Evolutionary conservation across 2,797 vertebrate genomes (phyloP).

Genomic region (Brachyalestes nurse): DNA sequence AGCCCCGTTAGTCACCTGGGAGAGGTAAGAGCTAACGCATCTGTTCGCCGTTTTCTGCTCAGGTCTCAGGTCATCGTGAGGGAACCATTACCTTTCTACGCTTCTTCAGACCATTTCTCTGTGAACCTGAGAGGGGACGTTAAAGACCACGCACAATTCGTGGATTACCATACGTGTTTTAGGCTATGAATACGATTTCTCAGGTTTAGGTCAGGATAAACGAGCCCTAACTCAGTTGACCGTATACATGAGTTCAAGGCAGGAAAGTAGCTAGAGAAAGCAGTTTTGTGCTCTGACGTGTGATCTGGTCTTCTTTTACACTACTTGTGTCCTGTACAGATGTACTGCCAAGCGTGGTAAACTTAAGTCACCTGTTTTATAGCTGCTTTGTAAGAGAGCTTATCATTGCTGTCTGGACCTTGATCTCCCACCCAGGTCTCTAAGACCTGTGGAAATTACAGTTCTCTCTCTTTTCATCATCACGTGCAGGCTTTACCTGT

Average conservation of each 20-base stretch:
- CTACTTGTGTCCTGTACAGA: not conserved
- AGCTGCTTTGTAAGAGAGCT: constrained; percentile 50
- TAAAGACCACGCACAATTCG: not conserved
- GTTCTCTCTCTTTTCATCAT: constrained; percentile 58
- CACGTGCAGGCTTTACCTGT: constrained; percentile 53
- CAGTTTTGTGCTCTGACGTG: not conserved
- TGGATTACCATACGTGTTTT: no score
- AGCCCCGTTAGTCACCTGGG: constrained; percentile 17
- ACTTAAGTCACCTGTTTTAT: constrained; percentile 61
- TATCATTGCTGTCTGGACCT: constrained; percentile 76
- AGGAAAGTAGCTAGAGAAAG: not conserved
- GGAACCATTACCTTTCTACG: not conserved
- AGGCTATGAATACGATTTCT: not conserved
- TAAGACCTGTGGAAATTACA: constrained; percentile 56
- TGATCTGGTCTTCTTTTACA: not conserved
- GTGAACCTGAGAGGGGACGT: not conserved
- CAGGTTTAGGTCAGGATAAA: not conserved
- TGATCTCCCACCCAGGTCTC: constrained; percentile 63
- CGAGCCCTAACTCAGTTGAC: not conserved
- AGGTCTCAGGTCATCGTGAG: not conserved
- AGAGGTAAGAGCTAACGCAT: constrained; percentile 15
- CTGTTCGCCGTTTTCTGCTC: not conserved
- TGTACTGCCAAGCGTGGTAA: constrained; percentile 39
- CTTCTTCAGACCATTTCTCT: not conserved
- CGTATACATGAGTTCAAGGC: not conserved